Evolutionary conservation across 2,888 invertebrate species (phyloP), one percentile per base, ranked within the genome.

Genomic region (Cerastoderma edule): DNA sequence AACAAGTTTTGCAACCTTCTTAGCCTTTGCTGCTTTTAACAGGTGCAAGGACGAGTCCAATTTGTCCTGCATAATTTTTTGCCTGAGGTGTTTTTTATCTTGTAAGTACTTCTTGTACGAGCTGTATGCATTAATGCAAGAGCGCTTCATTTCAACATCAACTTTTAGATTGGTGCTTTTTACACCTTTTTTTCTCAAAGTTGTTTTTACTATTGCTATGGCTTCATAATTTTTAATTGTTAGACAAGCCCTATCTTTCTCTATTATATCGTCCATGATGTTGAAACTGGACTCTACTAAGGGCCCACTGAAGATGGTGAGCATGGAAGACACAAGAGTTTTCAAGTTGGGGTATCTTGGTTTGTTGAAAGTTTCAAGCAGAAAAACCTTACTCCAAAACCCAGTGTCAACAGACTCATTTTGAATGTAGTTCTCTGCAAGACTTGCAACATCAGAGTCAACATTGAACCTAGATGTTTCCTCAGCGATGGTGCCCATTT

Each of bases 211-310:
- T 4, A 75, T 75, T 27, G 75, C 70, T 24, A 66, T n/a, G 13
- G 70, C 75, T 30, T 75, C 67, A 71, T 75, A 75, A 33, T 75
- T 71, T 13, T 56, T 60, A 16, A 75, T 30, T 53, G 71, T 63
- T 8, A 75, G 16, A 28, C 24, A 67, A 0, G 71, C 30, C 24
- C 67, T 30, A 27, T 75, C 75, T 39, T 75, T 39, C 22, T 71
- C 70, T 1, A 69, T 57, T 65, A 74, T 74, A 46, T 69, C 65
- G 27, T 65, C 74, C 68, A 74, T 74, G 19, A 74, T 74, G 32
- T 69, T 74, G 30, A 74, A 68, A 3, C 65, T 32, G 8, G 19
- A 2, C 46, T 69, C 74, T 28, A 74, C 27, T 10, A 75, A 35
- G 3, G 71, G 71, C 6, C 75, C 71, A 53, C 67, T 67, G 39